These are phyloP conservation scores for Prietella phreatophila DNA, from an alignment of 2,113 vertebrate genomes.

Conservation along the genomic window DNA sequence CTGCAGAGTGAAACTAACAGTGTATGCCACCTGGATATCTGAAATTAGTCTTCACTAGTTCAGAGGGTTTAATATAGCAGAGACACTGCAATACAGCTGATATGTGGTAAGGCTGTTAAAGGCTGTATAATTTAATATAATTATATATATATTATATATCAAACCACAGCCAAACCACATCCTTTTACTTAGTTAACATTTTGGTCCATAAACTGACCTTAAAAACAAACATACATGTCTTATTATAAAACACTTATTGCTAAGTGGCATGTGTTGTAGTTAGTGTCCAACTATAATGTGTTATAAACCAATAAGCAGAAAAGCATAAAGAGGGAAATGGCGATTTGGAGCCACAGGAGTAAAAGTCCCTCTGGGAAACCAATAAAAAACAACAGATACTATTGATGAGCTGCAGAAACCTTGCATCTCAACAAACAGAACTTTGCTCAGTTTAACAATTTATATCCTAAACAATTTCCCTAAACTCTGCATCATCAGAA, in stretches of 20 bases:
- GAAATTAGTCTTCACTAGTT: constrained; percentile 39
- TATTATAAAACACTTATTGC: neutral
- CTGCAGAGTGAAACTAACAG: constrained; percentile 51
- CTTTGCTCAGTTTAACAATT: neutral
- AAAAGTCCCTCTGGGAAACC: no score
- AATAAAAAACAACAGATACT: neutral
- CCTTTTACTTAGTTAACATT: neutral
- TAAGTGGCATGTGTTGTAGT: neutral
- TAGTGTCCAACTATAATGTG: neutral
- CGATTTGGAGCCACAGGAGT: neutral
- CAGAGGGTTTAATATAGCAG: constrained; percentile 32
- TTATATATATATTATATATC: neutral
- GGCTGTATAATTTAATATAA: neutral
- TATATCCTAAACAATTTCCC: neutral
- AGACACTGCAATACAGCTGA: constrained; percentile 16
- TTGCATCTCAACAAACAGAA: neutral
- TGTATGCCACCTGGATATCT: constrained; percentile 42
- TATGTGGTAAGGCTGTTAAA: neutral
- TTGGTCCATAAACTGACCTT: neutral
- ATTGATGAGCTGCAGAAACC: neutral
- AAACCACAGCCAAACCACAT: neutral
- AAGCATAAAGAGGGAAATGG: neutral
- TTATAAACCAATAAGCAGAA: neutral
- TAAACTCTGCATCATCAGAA: neutral
- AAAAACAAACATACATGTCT: neutral